Evolutionary conservation across 2,113 vertebrate genomes (phyloP).

Genomic region (Acanthochromis polyacanthus): DNA sequence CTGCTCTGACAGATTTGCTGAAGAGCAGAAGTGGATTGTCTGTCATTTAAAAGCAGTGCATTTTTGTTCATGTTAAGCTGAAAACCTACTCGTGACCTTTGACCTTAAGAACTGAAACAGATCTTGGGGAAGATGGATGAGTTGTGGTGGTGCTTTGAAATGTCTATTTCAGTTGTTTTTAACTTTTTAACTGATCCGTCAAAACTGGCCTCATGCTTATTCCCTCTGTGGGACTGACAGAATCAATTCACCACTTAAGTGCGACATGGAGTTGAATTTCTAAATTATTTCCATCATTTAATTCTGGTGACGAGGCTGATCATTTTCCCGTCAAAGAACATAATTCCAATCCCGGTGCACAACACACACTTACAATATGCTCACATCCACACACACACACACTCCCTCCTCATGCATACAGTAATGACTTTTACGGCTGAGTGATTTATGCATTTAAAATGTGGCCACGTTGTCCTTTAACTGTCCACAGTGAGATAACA

Average conservation of each 20-base stretch:
- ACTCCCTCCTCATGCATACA: conserved; percentile 1
- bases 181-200: neutral
- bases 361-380: conserved; percentile 10
- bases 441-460: conserved; percentile 69
- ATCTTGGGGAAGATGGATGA: too few species aligned
- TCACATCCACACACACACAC: conserved; percentile 9
- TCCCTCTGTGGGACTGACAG: neutral
- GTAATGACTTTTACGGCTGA: conserved; percentile 65
- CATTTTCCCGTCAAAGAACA: conserved; percentile 48
- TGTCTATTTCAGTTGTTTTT: neutral
- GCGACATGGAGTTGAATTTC: conserved; percentile 19
- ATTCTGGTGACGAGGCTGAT: conserved; percentile 24
- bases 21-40: conserved; percentile 17
- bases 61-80: conserved; percentile 15
- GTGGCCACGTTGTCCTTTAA: conserved; percentile 57
- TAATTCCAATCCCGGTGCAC: conserved; percentile 35
- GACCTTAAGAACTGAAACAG: too few species aligned
- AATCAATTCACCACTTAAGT: conserved; percentile 7
- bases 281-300: conserved; percentile 47
- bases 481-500: conserved; percentile 58
- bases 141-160: too few species aligned
- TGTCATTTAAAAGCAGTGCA: conserved; percentile 42
- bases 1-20: conserved; percentile 48
- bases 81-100: conserved; percentile 7
- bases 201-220: neutral